Base-by-base conservation (phyloP, 2,888 invertebrate species). In the Rotaria sp. region DNA sequence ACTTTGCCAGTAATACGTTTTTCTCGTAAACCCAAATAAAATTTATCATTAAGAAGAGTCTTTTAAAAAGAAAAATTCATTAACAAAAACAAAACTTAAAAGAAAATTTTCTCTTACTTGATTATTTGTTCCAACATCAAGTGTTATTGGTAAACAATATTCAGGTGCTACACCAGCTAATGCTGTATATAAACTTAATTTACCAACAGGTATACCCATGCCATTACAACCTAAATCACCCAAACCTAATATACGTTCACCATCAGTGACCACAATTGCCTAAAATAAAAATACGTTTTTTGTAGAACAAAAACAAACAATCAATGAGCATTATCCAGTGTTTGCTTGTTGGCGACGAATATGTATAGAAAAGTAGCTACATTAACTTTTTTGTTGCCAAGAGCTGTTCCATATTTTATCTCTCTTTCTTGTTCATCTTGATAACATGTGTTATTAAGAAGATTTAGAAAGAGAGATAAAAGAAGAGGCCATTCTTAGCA, bases 171-270 rank as follows among this genome's bases (percentile, higher is more conserved):
- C 95, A 87, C 96, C 96, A 45, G 96, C 97, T 86, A 97, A 92
- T 0, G 96, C 97, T 5, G 97, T 96, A 92, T 97, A 97, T 10
- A 97, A 92, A 10, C 96, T 93, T 88, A 97, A 92, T 92, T 97
- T 97, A 88, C 97, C 97, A 84, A 96, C 94, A 1, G 97, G 96
- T 89, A 97, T 97, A 87, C 97, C 97, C 96, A 97, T 97, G n/a
- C 97, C 97, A 90, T 95, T 94, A 7, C 95, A 95, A 18, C 97
- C 97, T 88, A 96, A 93, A 92, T 97, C 97, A 1, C 97, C 97
- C 86, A 97, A 92, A 13, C 97, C 97, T 86, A 97, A 92, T 90
- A 97, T 97, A 86, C 97, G 93, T 91, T 97, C 97, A 35, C 97
- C 97, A 90, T 97, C 97, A 0, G 97, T 97, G 67, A 97, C 96